Evolutionary conservation across 2,888 invertebrate genomes (phyloP).

Genomic region (Drosophila koepferae): DNA sequence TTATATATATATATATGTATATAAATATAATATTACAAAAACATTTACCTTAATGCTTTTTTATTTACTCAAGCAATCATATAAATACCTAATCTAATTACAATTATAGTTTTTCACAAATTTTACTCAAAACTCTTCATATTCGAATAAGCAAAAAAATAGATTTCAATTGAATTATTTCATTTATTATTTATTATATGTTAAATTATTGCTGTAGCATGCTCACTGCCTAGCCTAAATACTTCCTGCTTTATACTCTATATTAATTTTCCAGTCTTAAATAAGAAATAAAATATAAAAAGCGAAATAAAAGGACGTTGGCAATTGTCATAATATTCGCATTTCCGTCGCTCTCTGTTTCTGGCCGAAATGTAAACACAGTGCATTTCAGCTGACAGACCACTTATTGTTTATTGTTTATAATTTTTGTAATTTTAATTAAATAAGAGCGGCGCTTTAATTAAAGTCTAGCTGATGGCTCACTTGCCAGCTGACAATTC

Average conservation of each 20-base stretch:
- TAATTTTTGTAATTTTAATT: conserved; percentile 78
- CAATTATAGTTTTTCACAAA: no score
- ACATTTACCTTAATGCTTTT: no score
- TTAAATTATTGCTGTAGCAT: not conserved
- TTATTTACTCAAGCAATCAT: no score
- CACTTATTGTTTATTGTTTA: conserved; percentile 68
- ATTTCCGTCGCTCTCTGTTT: conserved; percentile 36
- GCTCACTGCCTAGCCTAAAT: not conserved
- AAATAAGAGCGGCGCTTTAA: conserved; percentile 66
- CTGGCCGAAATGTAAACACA: conserved; percentile 66
- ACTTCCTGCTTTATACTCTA: conserved; percentile 24
- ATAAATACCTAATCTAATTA: no score
- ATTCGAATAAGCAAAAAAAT: no score
- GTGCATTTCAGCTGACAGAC: conserved; percentile 41
- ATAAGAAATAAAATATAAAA: conserved; percentile 50
- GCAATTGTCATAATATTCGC: conserved; percentile 55
- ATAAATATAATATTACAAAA: no score
- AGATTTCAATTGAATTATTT: not conserved
- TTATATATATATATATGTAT: no score
- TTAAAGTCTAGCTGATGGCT: conserved; percentile 65
- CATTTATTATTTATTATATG: not conserved
- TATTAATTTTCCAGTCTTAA: not conserved
- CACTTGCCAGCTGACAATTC: conserved; percentile 63
- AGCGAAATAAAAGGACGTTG: conserved; percentile 4
- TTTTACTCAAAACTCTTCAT: no score